phyloP scores from a whole-genome alignment of 2,113 vertebrate genomes.

The Prunella fulvescens region DNA sequence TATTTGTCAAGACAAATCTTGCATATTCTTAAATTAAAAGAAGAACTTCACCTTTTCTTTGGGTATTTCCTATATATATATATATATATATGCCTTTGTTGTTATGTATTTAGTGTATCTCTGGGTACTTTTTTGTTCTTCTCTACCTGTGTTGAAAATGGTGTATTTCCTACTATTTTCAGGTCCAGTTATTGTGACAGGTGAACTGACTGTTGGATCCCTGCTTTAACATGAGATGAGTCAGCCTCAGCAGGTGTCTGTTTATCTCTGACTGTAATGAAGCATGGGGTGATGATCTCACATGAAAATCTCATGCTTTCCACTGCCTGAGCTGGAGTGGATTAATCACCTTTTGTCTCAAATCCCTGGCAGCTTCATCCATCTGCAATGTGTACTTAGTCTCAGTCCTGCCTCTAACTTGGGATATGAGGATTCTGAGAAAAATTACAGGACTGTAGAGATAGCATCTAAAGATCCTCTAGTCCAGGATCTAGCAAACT shows the following conservation, averaged over 20 bases:
- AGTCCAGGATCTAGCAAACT: neutral
- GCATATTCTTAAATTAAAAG: neutral
- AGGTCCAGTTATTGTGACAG: neutral
- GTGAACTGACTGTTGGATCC: neutral
- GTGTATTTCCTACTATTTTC: neutral
- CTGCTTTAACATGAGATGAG: slow-evolving; percentile 10
- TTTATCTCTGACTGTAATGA: slow-evolving; percentile 26
- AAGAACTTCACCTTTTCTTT: neutral
- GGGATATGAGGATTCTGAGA: neutral
- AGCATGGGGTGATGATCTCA: slow-evolving; percentile 29
- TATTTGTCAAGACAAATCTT: neutral
- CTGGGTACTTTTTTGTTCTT: neutral
- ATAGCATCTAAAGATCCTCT: neutral
- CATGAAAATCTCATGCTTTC: neutral
- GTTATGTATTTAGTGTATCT: neutral
- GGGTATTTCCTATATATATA: neutral
- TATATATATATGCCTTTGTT: neutral
- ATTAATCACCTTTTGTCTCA: neutral
- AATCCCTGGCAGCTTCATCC: neutral
- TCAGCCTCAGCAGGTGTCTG: slow-evolving; percentile 46
- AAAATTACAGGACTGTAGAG: neutral
- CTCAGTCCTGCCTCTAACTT: neutral
- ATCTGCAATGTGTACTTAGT: neutral
- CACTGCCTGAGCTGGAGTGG: neutral
- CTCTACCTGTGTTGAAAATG: neutral